A percentile compares a stretch with the other conserved stretches of the same genome.
Conservation (phyloP, 2,888 invertebrate species). For the Priocnemis perturbator region DNA sequence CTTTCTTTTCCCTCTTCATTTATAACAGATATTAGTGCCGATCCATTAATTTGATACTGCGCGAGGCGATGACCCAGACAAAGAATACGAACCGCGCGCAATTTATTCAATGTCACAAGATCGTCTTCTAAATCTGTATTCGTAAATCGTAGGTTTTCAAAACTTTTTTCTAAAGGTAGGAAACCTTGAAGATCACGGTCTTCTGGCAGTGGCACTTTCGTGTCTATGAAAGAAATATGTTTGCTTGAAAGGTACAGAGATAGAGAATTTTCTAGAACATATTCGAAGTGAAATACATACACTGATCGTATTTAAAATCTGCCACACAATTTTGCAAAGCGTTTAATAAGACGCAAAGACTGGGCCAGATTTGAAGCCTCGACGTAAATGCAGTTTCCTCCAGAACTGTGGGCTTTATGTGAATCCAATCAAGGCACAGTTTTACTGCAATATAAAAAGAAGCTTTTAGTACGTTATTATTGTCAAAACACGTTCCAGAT, state of each 20-base stretch:
- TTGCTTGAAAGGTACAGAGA: slow-evolving; percentile 4
- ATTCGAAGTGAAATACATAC: slow-evolving; percentile 73
- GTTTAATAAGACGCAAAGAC: slow-evolving; percentile 85
- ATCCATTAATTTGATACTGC: slow-evolving; percentile 73
- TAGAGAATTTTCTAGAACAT: not conserved
- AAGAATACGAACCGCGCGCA: slow-evolving; percentile 77
- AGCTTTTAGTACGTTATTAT: not conserved
- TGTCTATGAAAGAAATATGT: slow-evolving; percentile 74
- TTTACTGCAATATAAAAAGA: slow-evolving; percentile 78
- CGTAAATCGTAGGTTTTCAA: slow-evolving; percentile 78
- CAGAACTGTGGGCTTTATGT: slow-evolving; percentile 77
- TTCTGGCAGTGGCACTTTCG: slow-evolving; percentile 83
- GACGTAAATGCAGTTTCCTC: slow-evolving; percentile 78
- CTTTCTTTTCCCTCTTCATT: slow-evolving; percentile 60
- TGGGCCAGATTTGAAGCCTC: slow-evolving; percentile 86
- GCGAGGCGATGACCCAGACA: slow-evolving; percentile 77
- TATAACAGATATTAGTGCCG: slow-evolving; percentile 67
- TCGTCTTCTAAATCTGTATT: slow-evolving; percentile 74
- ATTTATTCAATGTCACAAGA: slow-evolving; percentile 73
- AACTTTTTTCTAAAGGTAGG: slow-evolving; percentile 81
- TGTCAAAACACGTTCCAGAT: not conserved
- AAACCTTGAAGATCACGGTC: slow-evolving; percentile 89
- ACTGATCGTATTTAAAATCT: slow-evolving; percentile 77
- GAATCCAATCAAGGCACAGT: slow-evolving; percentile 85
- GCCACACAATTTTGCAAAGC: slow-evolving; percentile 77